These are phyloP conservation scores for Dasysyrphus albostriatus DNA, from an alignment of 2,888 invertebrate genomes.

Conservation along the genomic window DNA sequence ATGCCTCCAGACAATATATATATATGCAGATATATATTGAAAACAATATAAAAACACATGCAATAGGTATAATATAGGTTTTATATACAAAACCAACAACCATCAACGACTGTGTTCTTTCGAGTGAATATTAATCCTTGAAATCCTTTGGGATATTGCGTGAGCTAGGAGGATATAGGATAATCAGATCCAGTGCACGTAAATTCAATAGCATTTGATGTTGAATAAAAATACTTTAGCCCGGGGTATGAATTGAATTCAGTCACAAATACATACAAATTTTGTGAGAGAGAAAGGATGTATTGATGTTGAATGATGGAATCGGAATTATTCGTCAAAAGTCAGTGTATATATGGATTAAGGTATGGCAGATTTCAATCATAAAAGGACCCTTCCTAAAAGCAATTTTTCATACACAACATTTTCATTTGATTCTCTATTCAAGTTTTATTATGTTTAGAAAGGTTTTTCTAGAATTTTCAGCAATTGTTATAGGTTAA, in stretches of 20 bases:
- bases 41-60: background rate
- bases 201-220: constrained; percentile 5
- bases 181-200: constrained; percentile 9
- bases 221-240: constrained; percentile 1
- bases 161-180: background rate
- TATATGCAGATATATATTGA: too few relatives aligned
- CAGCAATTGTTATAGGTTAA: background rate
- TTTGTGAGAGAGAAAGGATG: background rate
- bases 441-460: background rate
- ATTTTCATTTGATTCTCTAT: background rate
- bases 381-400: background rate
- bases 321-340: background rate
- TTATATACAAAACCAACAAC: background rate
- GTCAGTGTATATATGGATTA: background rate
- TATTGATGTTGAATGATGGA: background rate
- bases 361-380: constrained; percentile 13
- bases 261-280: constrained; percentile 10
- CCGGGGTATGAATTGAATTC: constrained; percentile 10
- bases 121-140: constrained; percentile 11
- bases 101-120: background rate
- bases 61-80: background rate
- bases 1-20: background rate
- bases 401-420: background rate
- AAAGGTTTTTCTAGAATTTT: background rate
- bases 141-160: constrained; percentile 12